Base-by-base conservation (phyloP, 2,797 vertebrate species). In the Lepidocolaptes lacrymiger region DNA sequence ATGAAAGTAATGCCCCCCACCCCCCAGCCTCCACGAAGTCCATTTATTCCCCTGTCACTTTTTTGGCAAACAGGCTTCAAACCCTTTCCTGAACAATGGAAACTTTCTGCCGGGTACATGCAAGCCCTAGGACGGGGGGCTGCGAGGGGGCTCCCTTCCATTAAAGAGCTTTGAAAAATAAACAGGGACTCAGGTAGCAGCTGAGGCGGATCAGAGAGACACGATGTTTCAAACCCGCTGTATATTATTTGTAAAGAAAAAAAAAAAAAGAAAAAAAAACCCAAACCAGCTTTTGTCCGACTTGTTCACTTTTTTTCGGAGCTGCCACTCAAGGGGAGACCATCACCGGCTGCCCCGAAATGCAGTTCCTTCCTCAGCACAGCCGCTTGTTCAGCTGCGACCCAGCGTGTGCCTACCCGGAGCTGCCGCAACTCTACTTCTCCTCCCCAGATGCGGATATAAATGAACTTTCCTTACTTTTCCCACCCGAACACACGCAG, bases 111-210 rank as follows among this genome's bases (percentile, higher is more conserved):
- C 63, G 93, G 95, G 91, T 93, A 71, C 88, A 94, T 23, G 91
- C 84, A 96, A 92, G 34, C 61, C 80, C 27, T n/a, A 86, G 84
- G 89, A 75, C 62, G 3, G 56, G 72, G 75, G 83, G 72, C 73
- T 80, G 74, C 68, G 44, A 76, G 39, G 82, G 81, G 82, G 79
- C 74, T 90, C 69, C 90, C 62, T 92, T 93, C 94, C 92, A 96
- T 94, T 91, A 85, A 88, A 80, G 58, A 72, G 73, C 95, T 94
- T 85, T 85, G 74, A 95, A 96, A 96, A 96, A 96, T 92, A 97
- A 97, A 97, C 96, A 97, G 91, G 74, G 95, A 92, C 83, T 95
- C 89, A 96, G 95, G 92, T 87, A 97, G 79, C 95, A 96, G 90
- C 89, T 96, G 94, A 95, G 79, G 55, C 72, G 12, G 73, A 94